These are phyloP conservation scores for Agonopterix arenella DNA, from an alignment of 2,888 invertebrate genomes.

Conservation along the genomic window DNA sequence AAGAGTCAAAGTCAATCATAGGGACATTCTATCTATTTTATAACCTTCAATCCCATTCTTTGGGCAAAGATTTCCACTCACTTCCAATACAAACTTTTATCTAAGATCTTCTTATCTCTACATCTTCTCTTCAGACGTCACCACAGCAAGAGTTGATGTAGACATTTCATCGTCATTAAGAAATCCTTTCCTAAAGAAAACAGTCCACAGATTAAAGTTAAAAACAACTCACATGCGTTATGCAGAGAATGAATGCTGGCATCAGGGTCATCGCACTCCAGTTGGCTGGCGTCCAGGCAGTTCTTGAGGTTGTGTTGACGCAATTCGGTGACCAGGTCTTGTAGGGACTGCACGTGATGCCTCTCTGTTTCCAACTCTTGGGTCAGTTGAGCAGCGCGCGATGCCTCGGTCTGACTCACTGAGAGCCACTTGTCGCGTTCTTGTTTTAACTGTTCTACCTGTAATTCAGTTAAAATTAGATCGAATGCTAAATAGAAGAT, in stretches of 20 bases:
- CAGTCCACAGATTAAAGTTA: too few species aligned
- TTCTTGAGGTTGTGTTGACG: constrained; percentile 50
- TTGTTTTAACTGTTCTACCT: constrained; percentile 65
- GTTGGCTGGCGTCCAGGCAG: constrained; percentile 43
- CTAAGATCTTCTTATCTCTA: too few species aligned
- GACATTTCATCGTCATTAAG: too few species aligned
- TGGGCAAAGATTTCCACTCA: too few species aligned
- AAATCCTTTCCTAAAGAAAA: too few species aligned
- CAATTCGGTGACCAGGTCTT: constrained; percentile 50
- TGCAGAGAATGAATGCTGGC: constrained; percentile 46
- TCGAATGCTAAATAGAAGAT: too few species aligned
- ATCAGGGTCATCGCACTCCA: constrained; percentile 64
- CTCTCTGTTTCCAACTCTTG: constrained; percentile 50
- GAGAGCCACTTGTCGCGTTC: constrained; percentile 55
- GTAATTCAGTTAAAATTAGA: background rate
- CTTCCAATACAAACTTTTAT: too few species aligned
- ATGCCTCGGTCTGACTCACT: constrained; percentile 42
- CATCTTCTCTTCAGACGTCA: too few species aligned
- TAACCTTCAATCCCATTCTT: too few species aligned
- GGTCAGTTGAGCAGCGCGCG: constrained; percentile 31
- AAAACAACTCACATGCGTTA: constrained; percentile 47
- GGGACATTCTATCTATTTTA: too few species aligned
- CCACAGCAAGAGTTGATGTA: too few species aligned
- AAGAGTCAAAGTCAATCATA: too few species aligned
- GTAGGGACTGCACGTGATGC: constrained; percentile 32